phyloP scores from a whole-genome alignment of 2,113 vertebrate species.

The Halichoerus grypus region DNA sequence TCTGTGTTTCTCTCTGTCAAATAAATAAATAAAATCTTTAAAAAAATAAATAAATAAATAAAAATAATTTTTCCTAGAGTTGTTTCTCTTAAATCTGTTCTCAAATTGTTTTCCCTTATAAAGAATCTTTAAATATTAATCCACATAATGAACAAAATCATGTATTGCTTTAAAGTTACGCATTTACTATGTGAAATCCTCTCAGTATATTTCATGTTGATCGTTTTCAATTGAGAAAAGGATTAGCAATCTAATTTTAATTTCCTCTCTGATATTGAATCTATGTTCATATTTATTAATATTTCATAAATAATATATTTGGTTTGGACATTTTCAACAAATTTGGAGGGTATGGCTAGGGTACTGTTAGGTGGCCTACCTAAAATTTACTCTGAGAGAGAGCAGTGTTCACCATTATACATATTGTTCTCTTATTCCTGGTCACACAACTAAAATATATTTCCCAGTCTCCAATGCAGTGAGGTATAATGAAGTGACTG shows the following conservation, averaged over 20 bases:
- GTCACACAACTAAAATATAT: background rate
- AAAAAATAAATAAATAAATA: background rate
- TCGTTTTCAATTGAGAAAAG: background rate
- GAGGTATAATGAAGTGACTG: background rate
- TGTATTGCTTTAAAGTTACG: background rate
- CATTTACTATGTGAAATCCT: background rate
- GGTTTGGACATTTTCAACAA: background rate
- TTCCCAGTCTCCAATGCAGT: background rate
- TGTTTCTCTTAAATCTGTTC: background rate
- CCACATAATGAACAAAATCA: slow-evolving; percentile 5
- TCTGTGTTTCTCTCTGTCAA: too few relatives aligned
- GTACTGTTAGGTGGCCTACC: background rate
- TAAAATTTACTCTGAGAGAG: background rate
- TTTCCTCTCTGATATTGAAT: background rate
- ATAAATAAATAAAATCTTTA: too few relatives aligned
- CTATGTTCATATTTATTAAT: background rate
- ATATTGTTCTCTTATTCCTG: background rate
- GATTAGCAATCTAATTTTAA: background rate
- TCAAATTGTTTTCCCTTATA: background rate
- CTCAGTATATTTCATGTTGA: background rate
- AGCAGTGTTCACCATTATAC: background rate
- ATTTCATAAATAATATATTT: background rate
- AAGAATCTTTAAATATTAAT: background rate
- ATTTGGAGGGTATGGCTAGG: background rate
- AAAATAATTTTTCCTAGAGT: background rate